phyloP scores from a whole-genome alignment of 2,797 vertebrate genomes.

The Brachymystax lenok region DNA sequence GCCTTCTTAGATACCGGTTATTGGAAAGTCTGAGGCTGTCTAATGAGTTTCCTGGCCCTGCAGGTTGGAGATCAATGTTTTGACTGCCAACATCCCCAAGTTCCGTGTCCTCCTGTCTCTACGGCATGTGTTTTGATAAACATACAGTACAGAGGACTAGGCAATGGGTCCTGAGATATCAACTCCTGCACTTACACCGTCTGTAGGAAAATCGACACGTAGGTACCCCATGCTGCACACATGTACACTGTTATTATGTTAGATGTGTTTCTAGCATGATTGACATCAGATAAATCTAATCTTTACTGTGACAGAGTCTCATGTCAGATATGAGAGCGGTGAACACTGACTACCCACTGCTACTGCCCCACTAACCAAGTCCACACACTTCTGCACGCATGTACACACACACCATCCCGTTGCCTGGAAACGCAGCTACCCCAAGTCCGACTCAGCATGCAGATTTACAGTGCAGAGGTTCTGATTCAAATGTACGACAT shows the following conservation, averaged over 20 bases:
- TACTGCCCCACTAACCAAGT: neutral
- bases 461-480: constrained; percentile 31
- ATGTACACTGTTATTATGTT: neutral
- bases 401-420: neutral
- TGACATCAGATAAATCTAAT: neutral
- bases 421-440: neutral
- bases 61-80: neutral
- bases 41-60: neutral
- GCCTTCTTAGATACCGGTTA: neutral
- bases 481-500: constrained; percentile 5
- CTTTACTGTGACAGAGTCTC: neutral
- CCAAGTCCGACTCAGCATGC: constrained; percentile 3
- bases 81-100: neutral
- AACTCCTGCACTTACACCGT: neutral
- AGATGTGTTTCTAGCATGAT: neutral
- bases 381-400: neutral
- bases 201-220: neutral
- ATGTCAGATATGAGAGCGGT: constrained; percentile 10
- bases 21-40: neutral
- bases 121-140: neutral
- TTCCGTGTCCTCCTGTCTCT: neutral
- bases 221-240: neutral
- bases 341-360: neutral
- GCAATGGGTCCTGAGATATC: neutral
- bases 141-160: neutral